Percentiles rank a stretch among this genome's conserved stretches.
Evolutionary conservation across 1,140 invertebrate species (phyloP).

Genomic region (Drosophila miranda): DNA sequence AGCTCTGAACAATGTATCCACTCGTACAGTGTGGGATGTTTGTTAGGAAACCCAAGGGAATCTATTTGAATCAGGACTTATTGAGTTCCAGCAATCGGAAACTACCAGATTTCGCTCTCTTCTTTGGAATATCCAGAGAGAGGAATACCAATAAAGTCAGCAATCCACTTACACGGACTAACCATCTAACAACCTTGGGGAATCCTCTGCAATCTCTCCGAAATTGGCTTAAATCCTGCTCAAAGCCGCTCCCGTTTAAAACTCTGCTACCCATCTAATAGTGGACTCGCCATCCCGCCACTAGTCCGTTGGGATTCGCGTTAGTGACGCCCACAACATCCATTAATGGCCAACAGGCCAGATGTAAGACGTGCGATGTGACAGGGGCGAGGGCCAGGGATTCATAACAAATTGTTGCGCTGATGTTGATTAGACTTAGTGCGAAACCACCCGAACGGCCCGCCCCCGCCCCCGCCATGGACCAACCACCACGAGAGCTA

Average conservation of each 20-base stretch:
- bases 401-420: slow-evolving; percentile 73
- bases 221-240: slow-evolving; percentile 25
- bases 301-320: slow-evolving; percentile 1
- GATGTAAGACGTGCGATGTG: slow-evolving; percentile 20
- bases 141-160: too few relatives aligned
- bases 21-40: not conserved
- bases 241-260: slow-evolving; percentile 17
- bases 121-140: too few relatives aligned
- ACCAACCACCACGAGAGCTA: slow-evolving; percentile 45
- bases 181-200: too few relatives aligned
- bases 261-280: slow-evolving; percentile 6
- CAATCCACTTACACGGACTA: too few relatives aligned
- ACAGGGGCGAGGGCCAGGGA: slow-evolving; percentile 43
- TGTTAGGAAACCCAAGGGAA: slow-evolving; percentile 29
- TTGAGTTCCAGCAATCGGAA: too few relatives aligned
- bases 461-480: not conserved
- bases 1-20: slow-evolving; percentile 22
- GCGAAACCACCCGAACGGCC: slow-evolving; percentile 3
- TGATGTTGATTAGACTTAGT: slow-evolving; percentile 69
- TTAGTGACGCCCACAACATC: slow-evolving; percentile 60
- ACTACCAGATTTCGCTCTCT: too few relatives aligned
- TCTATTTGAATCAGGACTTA: slow-evolving; percentile 14
- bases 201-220: too few relatives aligned
- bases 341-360: slow-evolving; percentile 55
- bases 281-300: not conserved